Evolutionary conservation across 2,888 invertebrate species (phyloP), one percentile per base, ranked within the genome.

Genomic region (Cyclophora albipunctata): DNA sequence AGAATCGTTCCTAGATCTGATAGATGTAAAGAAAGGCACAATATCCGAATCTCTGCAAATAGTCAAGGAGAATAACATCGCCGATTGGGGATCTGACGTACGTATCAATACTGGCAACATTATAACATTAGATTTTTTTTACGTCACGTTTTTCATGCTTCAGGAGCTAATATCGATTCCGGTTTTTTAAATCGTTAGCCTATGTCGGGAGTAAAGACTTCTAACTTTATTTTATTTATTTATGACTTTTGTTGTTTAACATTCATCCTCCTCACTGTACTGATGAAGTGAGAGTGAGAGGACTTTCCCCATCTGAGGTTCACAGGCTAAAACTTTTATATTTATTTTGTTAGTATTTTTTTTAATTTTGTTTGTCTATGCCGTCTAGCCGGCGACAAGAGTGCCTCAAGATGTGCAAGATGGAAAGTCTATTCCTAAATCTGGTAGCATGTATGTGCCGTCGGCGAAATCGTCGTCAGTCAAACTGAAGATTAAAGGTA

Each of bases 31-130:
- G 34, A 76, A 59, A 3, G 91, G 93, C 60, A 89, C 90, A 0
- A 91, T 92, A 7, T 73, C 85, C 0, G 85, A 91, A 34, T 90
- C 92, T 43, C 80, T 94, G 3, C 90, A 91, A 53, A 84, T 93
- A 3, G 91, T 96, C 47, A 90, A 90, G 53, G 91, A 93, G 60
- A 92, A 94, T 73, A 93, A 92, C 55, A 92, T 97, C 59, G 94
- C 94, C 35, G 87, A 91, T 48, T 97, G 97, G 97, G 96, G 96
- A 7, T 91, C 93, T 33, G 95, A 96, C 75, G 93, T 94, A 83
- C 90, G 90, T 89, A 46, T 45, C 40, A 5, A 37, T 4, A 7
- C 4, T 42, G 37, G 42, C 7, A 20, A 20, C 20, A 20, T 20
- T 20, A 20, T 20, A 20, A 20, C 20, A 20, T 20, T 20, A 1